Evolutionary conservation across 2,113 vertebrate genomes (phyloP), one percentile per base, ranked within the genome.

Genomic region (Peromyscus leucopus): DNA sequence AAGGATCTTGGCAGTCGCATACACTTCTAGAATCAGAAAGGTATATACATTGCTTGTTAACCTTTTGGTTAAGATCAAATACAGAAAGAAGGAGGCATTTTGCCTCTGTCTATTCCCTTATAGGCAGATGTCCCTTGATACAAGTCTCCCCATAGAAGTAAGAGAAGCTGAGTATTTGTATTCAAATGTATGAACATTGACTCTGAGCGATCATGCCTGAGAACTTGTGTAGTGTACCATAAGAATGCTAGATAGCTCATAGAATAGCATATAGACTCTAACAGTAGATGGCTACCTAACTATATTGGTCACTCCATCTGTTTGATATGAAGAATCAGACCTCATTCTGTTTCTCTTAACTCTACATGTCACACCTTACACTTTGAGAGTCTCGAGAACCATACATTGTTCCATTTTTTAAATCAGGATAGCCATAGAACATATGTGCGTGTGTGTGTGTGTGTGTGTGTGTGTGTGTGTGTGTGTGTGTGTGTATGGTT

Each of bases 261-360:
- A 57, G 16, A 36, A 69, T 76, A 13, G 5, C 71, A 46, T 31
- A 46, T 3, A 24, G 42, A 80, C 80, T 19, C 74, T 67, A 69
- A 71, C 26, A 26, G 22, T 48, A 1, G 19, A 16, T 10, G 7
- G 28, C 0, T 16, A 21, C 3, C 7, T 15, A 28, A 48, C 15
- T n/a, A 0, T 7, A 22, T 7, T 59, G n/a, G 17, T 12, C 15
- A 19, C 1, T n/a, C 2, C 17, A 65, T 10, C 59, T 46, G 33
- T 2, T 33, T 63, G 9, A 15, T 86, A 72, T 48, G 42, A 17
- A 7, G 8, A 10, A 8, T 46, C 2, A 12, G n/a, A 36, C 7
- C 31, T 39, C 24, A 33, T 26, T 78, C 36, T 65, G 36, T 9
- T 78, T 61, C 15, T 42, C 12, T 78, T 11, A 63, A 42, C 42